A percentile compares a stretch with the other conserved stretches of the same genome.
Conservation (phyloP, 2,113 vertebrate genomes). For the Rhadina sibilatrix region DNA sequence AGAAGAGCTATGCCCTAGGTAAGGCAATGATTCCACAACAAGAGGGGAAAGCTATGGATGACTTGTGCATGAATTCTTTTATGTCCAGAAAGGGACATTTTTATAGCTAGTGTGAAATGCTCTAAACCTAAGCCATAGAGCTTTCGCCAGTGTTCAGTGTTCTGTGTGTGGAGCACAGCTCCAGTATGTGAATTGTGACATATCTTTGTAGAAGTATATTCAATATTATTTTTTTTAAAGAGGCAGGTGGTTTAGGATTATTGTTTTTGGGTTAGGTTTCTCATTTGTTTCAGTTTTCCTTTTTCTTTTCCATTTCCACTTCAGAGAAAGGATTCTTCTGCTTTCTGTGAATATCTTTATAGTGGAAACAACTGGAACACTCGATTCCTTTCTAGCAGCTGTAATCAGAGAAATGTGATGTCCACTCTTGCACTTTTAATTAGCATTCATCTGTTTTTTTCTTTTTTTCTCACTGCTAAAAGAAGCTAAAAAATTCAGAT, state of each 20-base stretch:
- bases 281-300: not conserved
- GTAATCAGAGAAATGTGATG: not conserved
- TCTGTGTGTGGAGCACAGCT: not conserved
- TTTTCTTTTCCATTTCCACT: not conserved
- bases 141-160: not conserved
- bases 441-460: not conserved
- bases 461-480: not conserved
- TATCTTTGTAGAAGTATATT: not conserved
- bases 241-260: rapidly evolving
- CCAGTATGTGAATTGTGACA: not conserved
- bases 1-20: not conserved
- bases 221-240: not conserved
- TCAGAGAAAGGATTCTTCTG: not conserved
- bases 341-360: not conserved
- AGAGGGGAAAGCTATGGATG: not conserved
- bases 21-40: not conserved
- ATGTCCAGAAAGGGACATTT: not conserved
- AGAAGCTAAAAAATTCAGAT: not conserved
- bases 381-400: not conserved
- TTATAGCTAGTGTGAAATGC: not conserved
- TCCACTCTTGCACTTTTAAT: not conserved
- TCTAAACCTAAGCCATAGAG: not conserved
- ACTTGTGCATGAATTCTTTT: not conserved
- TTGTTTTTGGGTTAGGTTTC: not conserved
- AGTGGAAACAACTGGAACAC: not conserved